Evolutionary conservation across 2,797 vertebrate genomes (phyloP).

Genomic region (Spinus pinus): DNA sequence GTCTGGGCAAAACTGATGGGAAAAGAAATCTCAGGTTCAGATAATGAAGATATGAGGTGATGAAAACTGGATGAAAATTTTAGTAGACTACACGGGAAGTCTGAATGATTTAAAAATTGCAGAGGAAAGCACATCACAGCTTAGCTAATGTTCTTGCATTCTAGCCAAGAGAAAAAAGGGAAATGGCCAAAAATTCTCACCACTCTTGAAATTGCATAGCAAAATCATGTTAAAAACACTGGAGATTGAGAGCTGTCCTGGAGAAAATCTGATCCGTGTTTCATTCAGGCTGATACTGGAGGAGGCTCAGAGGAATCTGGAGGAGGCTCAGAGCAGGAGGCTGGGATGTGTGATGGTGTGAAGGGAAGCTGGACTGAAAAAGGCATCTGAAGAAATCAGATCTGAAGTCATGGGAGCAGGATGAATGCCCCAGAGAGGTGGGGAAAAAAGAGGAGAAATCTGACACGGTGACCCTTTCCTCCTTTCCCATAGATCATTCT

Average conservation of each 20-base stretch:
- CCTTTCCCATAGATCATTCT: conserved; percentile 46
- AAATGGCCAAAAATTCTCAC: not conserved
- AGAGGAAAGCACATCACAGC: not conserved
- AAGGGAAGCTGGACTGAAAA: conserved; percentile 42
- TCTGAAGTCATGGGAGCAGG: conserved; percentile 54
- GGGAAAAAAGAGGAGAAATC: conserved; percentile 19
- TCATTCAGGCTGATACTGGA: not conserved
- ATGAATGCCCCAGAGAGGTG: conserved; percentile 44
- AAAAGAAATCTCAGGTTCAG: not conserved
- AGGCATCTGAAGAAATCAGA: conserved; percentile 48
- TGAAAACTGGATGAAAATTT: conserved; percentile 28
- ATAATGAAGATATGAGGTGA: not conserved
- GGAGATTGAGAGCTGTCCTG: not conserved
- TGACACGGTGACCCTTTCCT: conserved; percentile 42
- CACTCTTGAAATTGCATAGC: not conserved
- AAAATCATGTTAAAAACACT: not conserved
- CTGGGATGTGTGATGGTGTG: not conserved
- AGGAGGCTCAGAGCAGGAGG: not conserved
- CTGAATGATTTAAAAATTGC: conserved; percentile 12
- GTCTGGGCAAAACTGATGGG: not conserved
- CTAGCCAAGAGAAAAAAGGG: not conserved
- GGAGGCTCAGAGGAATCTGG: too few species aligned
- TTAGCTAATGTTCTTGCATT: conserved; percentile 15
- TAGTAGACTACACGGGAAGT: not conserved
- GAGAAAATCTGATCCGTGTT: not conserved